These are phyloP conservation scores for Macaca mulatta DNA, from an alignment of 2,113 vertebrate genomes.

Conservation along the genomic window DNA sequence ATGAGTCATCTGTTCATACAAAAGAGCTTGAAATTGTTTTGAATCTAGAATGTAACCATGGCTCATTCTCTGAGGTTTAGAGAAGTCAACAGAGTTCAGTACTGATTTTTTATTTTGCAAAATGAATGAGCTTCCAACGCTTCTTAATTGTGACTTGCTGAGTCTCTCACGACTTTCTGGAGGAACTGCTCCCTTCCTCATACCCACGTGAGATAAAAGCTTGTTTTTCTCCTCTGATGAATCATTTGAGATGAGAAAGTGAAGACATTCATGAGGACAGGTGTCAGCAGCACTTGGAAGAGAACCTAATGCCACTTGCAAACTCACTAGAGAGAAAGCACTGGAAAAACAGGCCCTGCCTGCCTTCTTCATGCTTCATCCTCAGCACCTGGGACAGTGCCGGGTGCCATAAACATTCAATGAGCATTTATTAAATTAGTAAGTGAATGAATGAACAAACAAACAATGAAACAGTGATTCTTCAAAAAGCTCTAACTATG, in stretches of 20 bases:
- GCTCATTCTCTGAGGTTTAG: background rate
- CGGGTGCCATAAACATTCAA: rapidly evolving
- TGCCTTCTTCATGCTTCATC: rapidly evolving
- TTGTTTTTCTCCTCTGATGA: background rate
- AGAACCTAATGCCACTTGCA: too few relatives aligned
- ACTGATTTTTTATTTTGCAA: background rate
- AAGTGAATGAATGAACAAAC: background rate
- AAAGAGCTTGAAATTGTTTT: background rate
- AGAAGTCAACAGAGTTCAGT: background rate
- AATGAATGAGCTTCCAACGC: background rate
- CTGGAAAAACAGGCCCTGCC: rapidly evolving
- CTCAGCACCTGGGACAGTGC: background rate
- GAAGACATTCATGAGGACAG: background rate
- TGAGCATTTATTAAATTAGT: background rate
- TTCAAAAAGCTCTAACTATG: background rate
- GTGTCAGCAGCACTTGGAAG: background rate
- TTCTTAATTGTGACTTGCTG: background rate
- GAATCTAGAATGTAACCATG: background rate
- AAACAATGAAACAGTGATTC: too few relatives aligned
- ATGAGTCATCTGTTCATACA: slow-evolving; percentile 2
- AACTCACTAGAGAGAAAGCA: too few relatives aligned
- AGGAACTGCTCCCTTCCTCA: background rate
- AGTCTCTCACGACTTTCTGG: background rate
- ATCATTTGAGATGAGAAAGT: background rate
- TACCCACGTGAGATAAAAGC: background rate